Evolutionary conservation across 2,113 vertebrate genomes (phyloP).

Genomic region (Gavialis gangeticus): DNA sequence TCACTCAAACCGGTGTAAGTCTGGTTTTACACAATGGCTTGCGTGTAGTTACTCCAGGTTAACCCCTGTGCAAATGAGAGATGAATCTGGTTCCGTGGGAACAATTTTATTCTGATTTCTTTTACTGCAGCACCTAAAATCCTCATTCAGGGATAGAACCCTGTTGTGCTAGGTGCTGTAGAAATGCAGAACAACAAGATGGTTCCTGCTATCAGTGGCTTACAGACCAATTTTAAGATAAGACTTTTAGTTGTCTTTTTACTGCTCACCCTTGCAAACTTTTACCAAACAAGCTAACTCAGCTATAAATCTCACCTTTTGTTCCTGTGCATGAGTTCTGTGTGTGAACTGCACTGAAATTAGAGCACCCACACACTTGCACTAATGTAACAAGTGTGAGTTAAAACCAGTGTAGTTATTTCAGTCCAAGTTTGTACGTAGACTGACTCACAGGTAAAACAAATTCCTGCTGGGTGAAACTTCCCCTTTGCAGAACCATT

Average conservation of each 20-base stretch:
- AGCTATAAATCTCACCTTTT: accelerated
- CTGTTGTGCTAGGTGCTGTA: not conserved
- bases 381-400: not conserved
- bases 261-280: not conserved
- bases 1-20: not conserved
- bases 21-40: not conserved
- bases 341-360: not conserved
- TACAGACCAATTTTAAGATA: not conserved
- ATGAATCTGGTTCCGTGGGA: not conserved
- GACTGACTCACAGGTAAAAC: too few relatives aligned
- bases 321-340: not conserved
- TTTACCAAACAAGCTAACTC: not conserved
- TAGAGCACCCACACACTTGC: not conserved
- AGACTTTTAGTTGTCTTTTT: not conserved
- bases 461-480: not conserved
- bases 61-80: not conserved
- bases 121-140: accelerated
- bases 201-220: not conserved
- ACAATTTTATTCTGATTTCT: not conserved
- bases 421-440: not conserved
- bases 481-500: constrained; percentile 34
- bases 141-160: not conserved
- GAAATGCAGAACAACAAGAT: not conserved
- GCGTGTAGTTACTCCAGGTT: not conserved
- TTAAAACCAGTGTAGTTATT: not conserved